Percentiles rank a stretch among this genome's conserved stretches.
These are phyloP conservation scores for Okapia johnstoni DNA, from an alignment of 2,113 vertebrate species.

Conservation along the genomic window DNA sequence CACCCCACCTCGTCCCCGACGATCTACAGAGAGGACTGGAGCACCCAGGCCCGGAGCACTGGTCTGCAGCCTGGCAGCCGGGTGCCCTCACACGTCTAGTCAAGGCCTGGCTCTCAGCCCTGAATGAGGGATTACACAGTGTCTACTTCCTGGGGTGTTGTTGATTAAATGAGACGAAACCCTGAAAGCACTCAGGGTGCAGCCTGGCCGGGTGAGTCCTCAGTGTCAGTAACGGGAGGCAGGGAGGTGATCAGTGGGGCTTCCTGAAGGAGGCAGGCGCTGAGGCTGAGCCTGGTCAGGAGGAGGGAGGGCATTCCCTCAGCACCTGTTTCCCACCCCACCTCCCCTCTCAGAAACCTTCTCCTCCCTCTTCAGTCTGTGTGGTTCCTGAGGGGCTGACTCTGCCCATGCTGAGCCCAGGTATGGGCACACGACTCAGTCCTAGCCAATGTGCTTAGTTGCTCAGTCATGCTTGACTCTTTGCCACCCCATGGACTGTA, in stretches of 20 bases:
- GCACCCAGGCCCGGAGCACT: not conserved
- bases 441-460: not conserved
- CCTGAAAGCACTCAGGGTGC: accelerated
- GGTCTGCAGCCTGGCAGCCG: not conserved
- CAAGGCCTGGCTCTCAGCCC: not conserved
- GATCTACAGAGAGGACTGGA: not conserved
- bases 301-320: not conserved
- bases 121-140: not conserved
- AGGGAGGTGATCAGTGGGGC: not conserved
- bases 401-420: not conserved
- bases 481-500: not conserved
- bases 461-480: not conserved
- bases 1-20: not conserved
- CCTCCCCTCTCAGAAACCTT: not conserved
- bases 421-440: not conserved
- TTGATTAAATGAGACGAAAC: not conserved
- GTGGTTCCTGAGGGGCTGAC: not conserved
- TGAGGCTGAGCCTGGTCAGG: not conserved
- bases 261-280: not conserved
- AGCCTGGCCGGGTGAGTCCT: not conserved
- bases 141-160: not conserved
- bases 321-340: not conserved
- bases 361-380: not conserved
- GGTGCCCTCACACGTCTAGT: not conserved
- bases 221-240: not conserved